phyloP scores from a whole-genome alignment of 2,113 vertebrate species.

The Podocnemis expansa region DNA sequence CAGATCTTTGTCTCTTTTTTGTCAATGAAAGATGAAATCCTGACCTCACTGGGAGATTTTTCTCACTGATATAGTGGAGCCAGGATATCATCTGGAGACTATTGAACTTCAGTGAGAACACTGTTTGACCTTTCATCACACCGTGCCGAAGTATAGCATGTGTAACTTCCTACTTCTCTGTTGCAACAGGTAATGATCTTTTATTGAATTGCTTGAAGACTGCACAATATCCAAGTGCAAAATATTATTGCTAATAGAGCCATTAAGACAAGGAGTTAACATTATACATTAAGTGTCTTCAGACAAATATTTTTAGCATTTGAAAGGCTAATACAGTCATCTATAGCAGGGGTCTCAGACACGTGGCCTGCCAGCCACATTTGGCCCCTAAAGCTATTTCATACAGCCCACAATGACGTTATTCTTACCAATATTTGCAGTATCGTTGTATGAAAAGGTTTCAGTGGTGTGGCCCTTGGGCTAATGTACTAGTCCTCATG shows the following conservation, averaged over 20 bases:
- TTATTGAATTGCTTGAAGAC: neutral
- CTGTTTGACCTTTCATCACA: neutral
- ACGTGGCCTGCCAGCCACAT: no score
- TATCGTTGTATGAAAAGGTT: no score
- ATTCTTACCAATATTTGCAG: no score
- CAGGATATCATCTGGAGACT: neutral
- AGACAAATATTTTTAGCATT: neutral
- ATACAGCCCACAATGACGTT: no score
- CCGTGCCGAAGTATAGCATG: rapidly evolving
- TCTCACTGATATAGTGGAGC: neutral
- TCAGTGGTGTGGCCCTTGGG: no score
- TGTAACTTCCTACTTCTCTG: neutral
- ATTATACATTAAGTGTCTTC: neutral
- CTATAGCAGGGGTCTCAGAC: no score
- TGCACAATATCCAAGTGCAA: rapidly evolving
- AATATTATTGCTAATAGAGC: neutral
- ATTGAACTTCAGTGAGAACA: neutral
- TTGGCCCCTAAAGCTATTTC: no score
- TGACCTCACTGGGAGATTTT: neutral
- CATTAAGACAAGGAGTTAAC: neutral
- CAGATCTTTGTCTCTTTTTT: neutral
- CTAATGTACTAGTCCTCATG: no score
- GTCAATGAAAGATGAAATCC: neutral
- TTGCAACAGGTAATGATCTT: neutral
- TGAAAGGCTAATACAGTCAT: neutral